Evolutionary conservation across 2,888 invertebrate genomes (phyloP), one percentile per base, ranked within the genome.

Genomic region (Hartigia nigra): DNA sequence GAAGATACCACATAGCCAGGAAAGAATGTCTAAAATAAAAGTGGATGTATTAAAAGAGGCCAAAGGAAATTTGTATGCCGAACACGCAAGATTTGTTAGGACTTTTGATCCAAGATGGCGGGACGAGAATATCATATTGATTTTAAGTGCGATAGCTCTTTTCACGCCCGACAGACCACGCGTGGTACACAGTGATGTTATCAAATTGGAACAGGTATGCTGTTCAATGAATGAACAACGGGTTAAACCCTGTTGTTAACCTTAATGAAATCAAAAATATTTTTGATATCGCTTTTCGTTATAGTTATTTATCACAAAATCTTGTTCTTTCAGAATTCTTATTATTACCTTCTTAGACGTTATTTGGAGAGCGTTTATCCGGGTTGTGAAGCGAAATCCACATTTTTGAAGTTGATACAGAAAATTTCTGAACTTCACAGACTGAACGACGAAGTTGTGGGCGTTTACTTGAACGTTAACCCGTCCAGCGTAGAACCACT

Each of bases 401-500:
- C 95, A 81, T 98, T 97, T 92, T 92, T 97, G 35, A 96, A 96
- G 88, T 93, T 99, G 80, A 97, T 98, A 84, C 96, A 97, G 92
- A 98, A 98, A 93, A 96, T 98, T 86, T 95, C 96, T 36, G 98
- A 98, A 89, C 94, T 99, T 34, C 95, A 97, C 84, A 95, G 95
- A 88, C 93, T 98, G 77, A 97, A 98, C 81, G 97, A 98, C 86
- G 97, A 97, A 86, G 96, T 98, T n/a, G 96, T 98, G 12, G 95
- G 96, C 70, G 97, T 98, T 5, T 97, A 98, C 91, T 93, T 98
- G 36, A 97, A 98, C 92, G 97, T 98, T 1, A 98, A 98, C 93
- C 98, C 98, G 39, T 94, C 95, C 80, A 95, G 96, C 89, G 96
- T 99, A 74, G 98, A 98, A 88, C 99, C 98, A 0, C 93, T 99